Conservation (phyloP, 1,140 invertebrate species). For the Drosophila aff. region DNA sequence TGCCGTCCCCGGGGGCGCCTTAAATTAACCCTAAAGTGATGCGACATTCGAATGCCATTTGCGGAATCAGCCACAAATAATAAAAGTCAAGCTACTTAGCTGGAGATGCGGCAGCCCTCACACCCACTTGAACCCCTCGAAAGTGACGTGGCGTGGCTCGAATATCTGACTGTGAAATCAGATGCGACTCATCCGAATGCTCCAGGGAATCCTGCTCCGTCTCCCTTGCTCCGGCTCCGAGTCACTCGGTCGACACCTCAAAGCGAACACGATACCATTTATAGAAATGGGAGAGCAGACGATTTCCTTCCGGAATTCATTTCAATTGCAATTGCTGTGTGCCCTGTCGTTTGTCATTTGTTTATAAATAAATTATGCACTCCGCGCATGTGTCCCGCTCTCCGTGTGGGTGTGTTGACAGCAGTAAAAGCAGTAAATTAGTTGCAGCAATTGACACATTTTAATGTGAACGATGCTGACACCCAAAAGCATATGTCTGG, state of each 20-base stretch:
- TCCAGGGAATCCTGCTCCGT: constrained; percentile 54
- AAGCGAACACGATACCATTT: constrained; percentile 74
- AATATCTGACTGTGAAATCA: constrained; percentile 76
- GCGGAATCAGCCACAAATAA: constrained; percentile 78
- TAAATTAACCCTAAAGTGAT: constrained; percentile 48
- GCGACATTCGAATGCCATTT: constrained; percentile 73
- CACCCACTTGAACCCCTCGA: constrained; percentile 16
- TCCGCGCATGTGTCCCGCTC: constrained; percentile 14
- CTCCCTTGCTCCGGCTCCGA: constrained; percentile 22
- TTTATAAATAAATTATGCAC: constrained; percentile 74
- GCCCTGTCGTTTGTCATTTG: constrained; percentile 76
- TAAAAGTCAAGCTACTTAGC: constrained; percentile 81
- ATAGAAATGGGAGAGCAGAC: constrained; percentile 76
- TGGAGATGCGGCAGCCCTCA: constrained; percentile 11
- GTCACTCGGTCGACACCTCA: constrained; percentile 55
- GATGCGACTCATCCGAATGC: constrained; percentile 61
- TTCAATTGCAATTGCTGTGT: constrained; percentile 67
- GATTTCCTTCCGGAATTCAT: constrained; percentile 79
- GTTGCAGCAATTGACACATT: constrained; percentile 78
- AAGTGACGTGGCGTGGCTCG: constrained; percentile 49
- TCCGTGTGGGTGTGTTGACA: constrained; percentile 60
- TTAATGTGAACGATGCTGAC: constrained; percentile 73
- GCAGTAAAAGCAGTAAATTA: constrained; percentile 74
- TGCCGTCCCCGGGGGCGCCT: constrained; percentile 13
- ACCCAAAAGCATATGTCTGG: constrained; percentile 45